Conservation (phyloP, 2,888 invertebrate species). For the Dorcus parallelipipedus region DNA sequence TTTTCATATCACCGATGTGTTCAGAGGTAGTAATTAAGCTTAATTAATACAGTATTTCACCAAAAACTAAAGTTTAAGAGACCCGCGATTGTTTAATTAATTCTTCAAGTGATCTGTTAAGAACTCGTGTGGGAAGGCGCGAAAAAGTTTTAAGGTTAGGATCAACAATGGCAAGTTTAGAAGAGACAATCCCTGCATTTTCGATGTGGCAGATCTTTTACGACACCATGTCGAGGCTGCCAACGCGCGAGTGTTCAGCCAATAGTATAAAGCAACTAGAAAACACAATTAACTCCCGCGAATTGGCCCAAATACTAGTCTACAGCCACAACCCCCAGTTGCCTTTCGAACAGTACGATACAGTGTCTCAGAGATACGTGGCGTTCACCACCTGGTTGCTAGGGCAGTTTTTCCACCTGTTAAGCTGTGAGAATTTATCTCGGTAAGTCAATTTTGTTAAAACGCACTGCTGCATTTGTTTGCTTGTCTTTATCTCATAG, state of each 20-base stretch:
- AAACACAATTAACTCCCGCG: conserved; percentile 59
- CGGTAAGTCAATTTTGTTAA: conserved; percentile 44
- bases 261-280: conserved; percentile 56
- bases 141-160: neutral
- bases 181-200: conserved; percentile 38
- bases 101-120: too few relatives aligned
- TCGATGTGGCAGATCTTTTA: conserved; percentile 63
- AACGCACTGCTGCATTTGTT: conserved; percentile 17
- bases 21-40: too few relatives aligned
- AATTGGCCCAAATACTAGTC: conserved; percentile 56
- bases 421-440: conserved; percentile 54
- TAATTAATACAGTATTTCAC: too few relatives aligned
- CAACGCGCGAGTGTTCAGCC: conserved; percentile 56
- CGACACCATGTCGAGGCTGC: conserved; percentile 55
- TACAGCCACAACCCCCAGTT: conserved; percentile 50
- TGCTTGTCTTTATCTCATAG: conserved; percentile 34
- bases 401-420: conserved; percentile 63
- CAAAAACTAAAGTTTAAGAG: too few relatives aligned
- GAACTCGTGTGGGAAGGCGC: too few relatives aligned
- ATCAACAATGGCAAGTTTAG: conserved; percentile 15
- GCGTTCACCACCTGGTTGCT: conserved; percentile 66
- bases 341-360: conserved; percentile 51
- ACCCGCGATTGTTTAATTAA: too few relatives aligned
- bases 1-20: too few relatives aligned
- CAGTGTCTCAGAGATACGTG: conserved; percentile 40